A percentile compares a stretch with the other conserved stretches of the same genome.
phyloP scores from a whole-genome alignment of 2,888 invertebrate genomes.

The Ypsolopha sequella region DNA sequence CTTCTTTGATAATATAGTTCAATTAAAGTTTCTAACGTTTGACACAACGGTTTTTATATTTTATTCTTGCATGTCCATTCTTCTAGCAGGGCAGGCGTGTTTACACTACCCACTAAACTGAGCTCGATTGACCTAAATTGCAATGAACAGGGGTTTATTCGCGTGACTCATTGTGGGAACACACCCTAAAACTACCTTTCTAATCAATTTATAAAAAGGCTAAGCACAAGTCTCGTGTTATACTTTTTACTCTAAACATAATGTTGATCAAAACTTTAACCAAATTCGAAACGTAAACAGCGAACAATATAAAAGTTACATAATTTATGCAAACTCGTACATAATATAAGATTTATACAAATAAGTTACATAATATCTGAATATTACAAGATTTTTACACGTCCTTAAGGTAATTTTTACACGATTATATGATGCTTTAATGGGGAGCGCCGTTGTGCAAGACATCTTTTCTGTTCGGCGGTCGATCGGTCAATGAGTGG shows the following conservation, averaged over 20 bases:
- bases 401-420: not conserved
- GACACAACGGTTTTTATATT: no score
- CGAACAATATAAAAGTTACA: no score
- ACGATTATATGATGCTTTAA: not conserved
- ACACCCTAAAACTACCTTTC: conserved; percentile 5
- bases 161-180: conserved; percentile 1
- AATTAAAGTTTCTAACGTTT: no score
- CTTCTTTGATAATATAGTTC: no score
- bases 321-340: no score
- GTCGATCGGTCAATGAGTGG: conserved; percentile 25
- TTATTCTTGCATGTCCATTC: no score
- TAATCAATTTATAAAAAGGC: not conserved
- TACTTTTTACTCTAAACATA: no score
- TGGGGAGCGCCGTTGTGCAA: not conserved
- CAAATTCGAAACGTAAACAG: no score
- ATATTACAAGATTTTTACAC: not conserved
- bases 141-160: not conserved
- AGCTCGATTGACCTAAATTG: conserved; percentile 8
- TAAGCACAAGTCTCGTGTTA: no score
- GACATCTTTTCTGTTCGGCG: not conserved
- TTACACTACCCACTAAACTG: not conserved
- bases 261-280: no score
- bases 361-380: not conserved
- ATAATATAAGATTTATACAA: not conserved
- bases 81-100: not conserved